Percentiles rank a stretch among this genome's conserved stretches.
Conservation (phyloP, 2,797 vertebrate genomes). For the Channallabes apus region DNA sequence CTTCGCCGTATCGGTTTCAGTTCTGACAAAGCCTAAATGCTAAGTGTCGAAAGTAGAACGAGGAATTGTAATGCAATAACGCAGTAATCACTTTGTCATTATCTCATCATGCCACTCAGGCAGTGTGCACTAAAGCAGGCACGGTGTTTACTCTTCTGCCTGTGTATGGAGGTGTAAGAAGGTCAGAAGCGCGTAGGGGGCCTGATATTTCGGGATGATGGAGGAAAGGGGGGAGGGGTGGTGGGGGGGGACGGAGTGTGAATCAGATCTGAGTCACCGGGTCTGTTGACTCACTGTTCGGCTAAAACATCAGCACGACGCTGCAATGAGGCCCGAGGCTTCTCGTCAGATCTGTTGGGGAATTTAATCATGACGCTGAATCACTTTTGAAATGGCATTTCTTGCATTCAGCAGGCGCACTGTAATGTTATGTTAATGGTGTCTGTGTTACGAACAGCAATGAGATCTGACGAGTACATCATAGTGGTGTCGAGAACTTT, state of each 20-base stretch:
- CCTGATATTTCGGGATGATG: slow-evolving; percentile 45
- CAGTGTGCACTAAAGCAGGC: background rate
- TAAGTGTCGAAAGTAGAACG: slow-evolving; percentile 12
- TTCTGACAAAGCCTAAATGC: background rate
- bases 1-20: background rate
- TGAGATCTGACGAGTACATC: slow-evolving; percentile 22
- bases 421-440: slow-evolving; percentile 2
- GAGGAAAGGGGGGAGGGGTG: slow-evolving; percentile 8
- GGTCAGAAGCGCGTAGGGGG: slow-evolving; percentile 37
- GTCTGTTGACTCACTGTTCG: slow-evolving; percentile 35
- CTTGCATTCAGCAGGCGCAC: background rate
- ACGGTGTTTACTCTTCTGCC: slow-evolving; percentile 10
- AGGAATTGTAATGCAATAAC: slow-evolving; percentile 3
- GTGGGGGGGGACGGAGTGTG: slow-evolving; percentile 23
- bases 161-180: slow-evolving; percentile 37
- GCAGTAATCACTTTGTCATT: background rate
- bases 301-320: slow-evolving; percentile 6
- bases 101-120: background rate
- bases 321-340: background rate
- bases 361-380: background rate
- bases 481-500: background rate
- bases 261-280: slow-evolving; percentile 50
- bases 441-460: slow-evolving; percentile 16
- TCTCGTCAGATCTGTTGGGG: background rate
- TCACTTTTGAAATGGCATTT: background rate